Base-by-base conservation (phyloP, 2,797 vertebrate species). In the Oryzias dopingdopingensis region DNA sequence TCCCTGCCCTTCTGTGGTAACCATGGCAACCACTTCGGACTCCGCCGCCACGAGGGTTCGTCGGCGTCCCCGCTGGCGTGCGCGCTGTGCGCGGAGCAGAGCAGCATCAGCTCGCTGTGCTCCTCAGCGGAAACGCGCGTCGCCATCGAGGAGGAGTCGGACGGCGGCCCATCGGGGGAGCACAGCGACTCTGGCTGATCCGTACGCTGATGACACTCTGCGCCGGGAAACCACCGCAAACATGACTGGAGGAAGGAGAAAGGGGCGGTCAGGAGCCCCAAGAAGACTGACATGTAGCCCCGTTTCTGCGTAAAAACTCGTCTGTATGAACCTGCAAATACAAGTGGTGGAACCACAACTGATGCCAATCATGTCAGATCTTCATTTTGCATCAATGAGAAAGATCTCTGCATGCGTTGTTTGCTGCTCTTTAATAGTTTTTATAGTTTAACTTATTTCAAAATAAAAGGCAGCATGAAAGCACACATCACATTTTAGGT, bases 31-130 rank as follows among this genome's bases (percentile, higher is more conserved):
- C 62, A 70, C 42, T 64, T 71, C 0, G 77, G 68, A 24, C 71
- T 70, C 40, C 55, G 58, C 6, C 77, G 91, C 49, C 82, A 90
- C 54, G 93, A 95, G 57, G 91, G 91, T 24, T 84, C 89, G 82
- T 79, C 72, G 6, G 91, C 92, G 0, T 92, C 93, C 0, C 88
- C 95, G 50, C 91, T 96, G 68, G 93, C 94, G 61, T 98, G 96
- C 0, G 90, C 91, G 32, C 86, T 95, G 64, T 97, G 95, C 87
- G 86, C 94, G 84, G 96, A 97, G 79, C 94, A 95, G 49, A 95
- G 94, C 88, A 98, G 96, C 1, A 71, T 95, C 58, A 97, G 95
- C 76, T 97, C 96, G 0, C 93, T 96, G 68, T 95, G 95, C 75
- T 97, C 96, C 14, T 93, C 93, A n/a, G 92, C 93, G n/a, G 96